Conservation (phyloP, 2,113 vertebrate genomes). For the Paraplagusia blochii region DNA sequence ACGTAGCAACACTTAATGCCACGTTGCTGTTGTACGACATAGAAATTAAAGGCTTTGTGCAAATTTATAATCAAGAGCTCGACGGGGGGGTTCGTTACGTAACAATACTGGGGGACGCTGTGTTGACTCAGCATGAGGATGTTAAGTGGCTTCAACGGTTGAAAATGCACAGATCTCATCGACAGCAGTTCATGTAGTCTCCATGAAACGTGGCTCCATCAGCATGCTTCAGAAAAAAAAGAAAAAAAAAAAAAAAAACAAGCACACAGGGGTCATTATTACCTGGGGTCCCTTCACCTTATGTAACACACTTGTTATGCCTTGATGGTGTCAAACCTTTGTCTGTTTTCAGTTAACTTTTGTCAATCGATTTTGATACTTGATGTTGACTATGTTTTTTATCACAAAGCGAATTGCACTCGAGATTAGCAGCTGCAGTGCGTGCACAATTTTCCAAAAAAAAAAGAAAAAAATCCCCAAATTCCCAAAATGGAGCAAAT, state of each 20-base stretch:
- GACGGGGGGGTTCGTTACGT: slow-evolving; percentile 32
- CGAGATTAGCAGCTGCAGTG: slow-evolving; percentile 80
- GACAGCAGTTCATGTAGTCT: slow-evolving; percentile 55
- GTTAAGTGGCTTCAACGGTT: slow-evolving; percentile 27
- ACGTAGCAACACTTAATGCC: slow-evolving; percentile 41
- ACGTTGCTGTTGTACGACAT: slow-evolving; percentile 35
- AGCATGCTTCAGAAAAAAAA: slow-evolving; percentile 46
- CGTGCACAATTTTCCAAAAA: slow-evolving; percentile 34
- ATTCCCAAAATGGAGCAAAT: neutral
- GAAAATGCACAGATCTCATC: slow-evolving; percentile 38
- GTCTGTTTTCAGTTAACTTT: slow-evolving; percentile 75
- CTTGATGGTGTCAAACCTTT: slow-evolving; percentile 72
- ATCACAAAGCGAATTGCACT: slow-evolving; percentile 73
- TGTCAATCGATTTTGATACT: slow-evolving; percentile 74
- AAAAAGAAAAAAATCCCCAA: neutral
- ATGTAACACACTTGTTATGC: slow-evolving; percentile 65
- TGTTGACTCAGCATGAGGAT: slow-evolving; percentile 49
- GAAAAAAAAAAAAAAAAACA: neutral
- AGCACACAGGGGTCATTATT: slow-evolving; percentile 45
- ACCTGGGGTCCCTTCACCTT: slow-evolving; percentile 46
- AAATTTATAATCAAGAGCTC: slow-evolving; percentile 37
- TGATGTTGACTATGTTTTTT: slow-evolving; percentile 78
- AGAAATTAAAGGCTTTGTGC: slow-evolving; percentile 21
- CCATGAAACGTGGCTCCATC: slow-evolving; percentile 64
- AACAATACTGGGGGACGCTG: slow-evolving; percentile 53